Evolutionary conservation across 2,113 vertebrate genomes (phyloP), one percentile per base, ranked within the genome.

Genomic region (Indri indri): DNA sequence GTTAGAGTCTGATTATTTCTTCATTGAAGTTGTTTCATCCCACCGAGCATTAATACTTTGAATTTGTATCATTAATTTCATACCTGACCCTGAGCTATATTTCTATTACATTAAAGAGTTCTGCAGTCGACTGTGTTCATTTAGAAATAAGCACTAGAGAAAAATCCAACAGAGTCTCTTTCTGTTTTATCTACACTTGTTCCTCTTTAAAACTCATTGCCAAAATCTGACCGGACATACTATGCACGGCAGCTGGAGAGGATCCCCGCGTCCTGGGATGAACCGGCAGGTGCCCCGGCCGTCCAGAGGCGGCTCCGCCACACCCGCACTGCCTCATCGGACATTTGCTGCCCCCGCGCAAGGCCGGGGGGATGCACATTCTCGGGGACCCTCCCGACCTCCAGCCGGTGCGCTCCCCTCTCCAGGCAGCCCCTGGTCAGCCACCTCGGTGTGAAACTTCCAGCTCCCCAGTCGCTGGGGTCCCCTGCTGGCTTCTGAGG

Each of bases 101-200:
- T 97, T 97, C 97, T 95, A 98, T 97, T 96, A 96, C 95, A 97
- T 92, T 96, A 96, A 98, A 95, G 94, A 96, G 54, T 71, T 96
- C 88, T 89, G 71, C 81, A 80, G 83, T 70, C 92, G 95, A 90
- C 50, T 76, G 84, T 59, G 79, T 93, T 94, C 94, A 89, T 85
- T 93, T 91, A 91, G 95, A 73, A 97, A 77, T 32, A 90, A 90
- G 85, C 40, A 63, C 61, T 73, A 57, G 82, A 71, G 6, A 68
- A 77, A 50, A 40, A 13, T 4, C 73, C 94, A 79, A 2, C 73
- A 7, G 32, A 54, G 8, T 6, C 22, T 45, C n/a, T 3, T 45
- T 42, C 89, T 16, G 0, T 59, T 34, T 40, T 45, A 10, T 25
- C 59, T 11, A 2, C 6, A 8, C 4, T 0, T 4, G 18, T 0